Base-by-base conservation (phyloP, 2,797 vertebrate species). In the Micrastur ruficollis region DNA sequence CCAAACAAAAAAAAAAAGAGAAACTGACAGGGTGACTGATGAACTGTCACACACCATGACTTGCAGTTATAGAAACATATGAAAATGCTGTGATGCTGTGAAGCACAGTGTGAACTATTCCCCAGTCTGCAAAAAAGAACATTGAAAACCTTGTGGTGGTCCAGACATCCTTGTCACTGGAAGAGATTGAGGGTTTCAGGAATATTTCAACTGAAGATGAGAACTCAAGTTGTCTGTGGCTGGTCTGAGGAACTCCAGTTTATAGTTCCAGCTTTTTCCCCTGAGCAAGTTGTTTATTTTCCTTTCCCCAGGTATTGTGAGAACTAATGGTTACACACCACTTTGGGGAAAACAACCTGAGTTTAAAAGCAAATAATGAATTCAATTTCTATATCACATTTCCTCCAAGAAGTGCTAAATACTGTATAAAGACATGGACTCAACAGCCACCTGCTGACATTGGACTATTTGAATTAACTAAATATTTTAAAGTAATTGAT, bases 41-140 rank as follows among this genome's bases (percentile, higher is more conserved):
- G 89, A 89, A 63, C 59, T 73, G 79, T 74, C 85, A 88, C 55
- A 91, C 71, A 66, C 9, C 42, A 42, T 19, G 81, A 90, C 86
- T 82, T 87, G 78, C 84, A 76, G 67, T 92, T 71, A 93, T 18
- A 12, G 7, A 92, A 94, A 95, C 31, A 70, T 5, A 89, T 7
- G 56, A 84, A 93, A 93, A 95, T 89, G 29, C 78, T 89, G 29
- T 73, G 78, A 95, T 89, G 29, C 78, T 89, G 29, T 73, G 78
- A 89, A 96, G 56, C 0, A 0, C 55, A 71, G 9, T 44, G 29
- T 70, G 67, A 84, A 32, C 9, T n/a, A 73, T 94, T 92, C 49
- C 36, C 49, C 47, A 52, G 49, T 32, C 47, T 85, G 56, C 59
- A 50, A 53, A 88, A 92, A 67, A 74, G 62, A 92, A 79, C 58